Base-by-base conservation (phyloP, 2,797 vertebrate species). In the Salmo trutta region DNA sequence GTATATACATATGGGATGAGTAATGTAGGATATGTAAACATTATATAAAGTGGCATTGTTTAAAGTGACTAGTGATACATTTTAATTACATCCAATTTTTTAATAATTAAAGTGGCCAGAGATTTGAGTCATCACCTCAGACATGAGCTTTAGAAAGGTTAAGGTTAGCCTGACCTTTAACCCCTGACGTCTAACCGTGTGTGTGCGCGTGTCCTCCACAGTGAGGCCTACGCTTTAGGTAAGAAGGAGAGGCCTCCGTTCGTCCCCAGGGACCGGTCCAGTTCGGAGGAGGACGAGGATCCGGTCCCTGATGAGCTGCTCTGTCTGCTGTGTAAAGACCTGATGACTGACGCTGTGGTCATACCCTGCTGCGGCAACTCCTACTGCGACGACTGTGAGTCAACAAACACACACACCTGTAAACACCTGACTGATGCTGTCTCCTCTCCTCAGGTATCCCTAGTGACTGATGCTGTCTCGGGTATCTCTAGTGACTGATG, bases 291-390 rank as follows among this genome's bases (percentile, higher is more conserved):
- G 59, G 94, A 97, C 79, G 95, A 96, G 15, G 95, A 96, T 65
- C 96, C 96, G 1, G 93, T 97, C 62, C 97, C 98, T 0, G 95
- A 96, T 3, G 98, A 99, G 80, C 92, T 99, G 69, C 88, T 97
- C 12, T 99, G 98, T 91, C 93, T 97, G 53, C 96, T 99, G 87
- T 99, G 98, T 85, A 97, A 94, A 71, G 96, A 98, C 80, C 95
- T 98, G 82, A 95, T 99, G 95, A 95, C 90, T 0, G 98, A 99
- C 31, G 97, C 98, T 0, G 98, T 98, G 78, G 96, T 99, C 87
- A 99, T 98, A 77, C 98, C 98, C 78, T 99, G 98, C 93, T 99
- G 98, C 83, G 97, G 96, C 82, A 98, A 98, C 93, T 99, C 97
- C 91, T 99, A 99, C 67, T 99, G 98, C 82, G 98, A 99, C 12